Percentiles rank a stretch among this genome's conserved stretches.
phyloP scores from a whole-genome alignment of 1,140 invertebrate genomes.

The Brachystomella parvula region DNA sequence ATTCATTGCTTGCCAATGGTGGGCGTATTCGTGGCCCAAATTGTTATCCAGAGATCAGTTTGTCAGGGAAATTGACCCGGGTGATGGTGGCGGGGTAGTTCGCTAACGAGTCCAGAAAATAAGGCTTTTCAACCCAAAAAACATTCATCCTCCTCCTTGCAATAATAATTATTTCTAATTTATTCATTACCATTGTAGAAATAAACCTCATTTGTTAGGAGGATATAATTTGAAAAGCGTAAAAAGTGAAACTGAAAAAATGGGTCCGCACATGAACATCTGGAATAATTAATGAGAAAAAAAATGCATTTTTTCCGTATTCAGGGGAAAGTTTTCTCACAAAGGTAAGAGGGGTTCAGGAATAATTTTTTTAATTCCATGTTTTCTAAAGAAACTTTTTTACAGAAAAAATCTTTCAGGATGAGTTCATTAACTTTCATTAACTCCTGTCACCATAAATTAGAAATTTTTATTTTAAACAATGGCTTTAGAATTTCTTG shows the following conservation, averaged over 20 bases:
- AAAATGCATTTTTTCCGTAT: not conserved
- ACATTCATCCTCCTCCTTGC: not conserved
- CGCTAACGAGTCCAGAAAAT: not conserved
- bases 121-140: not conserved
- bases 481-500: not conserved
- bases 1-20: too few relatives aligned
- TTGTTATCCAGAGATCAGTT: not conserved
- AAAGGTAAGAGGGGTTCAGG: not conserved
- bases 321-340: not conserved
- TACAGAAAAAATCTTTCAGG: not conserved
- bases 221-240: not conserved
- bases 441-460: not conserved
- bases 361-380: not conserved
- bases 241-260: not conserved
- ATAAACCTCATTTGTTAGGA: not conserved
- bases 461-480: not conserved
- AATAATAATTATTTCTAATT: not conserved
- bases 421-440: not conserved
- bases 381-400: not conserved
- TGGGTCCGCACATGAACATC: not conserved
- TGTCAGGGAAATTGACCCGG: not conserved
- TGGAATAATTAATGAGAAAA: not conserved
- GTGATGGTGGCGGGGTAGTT: too few relatives aligned
- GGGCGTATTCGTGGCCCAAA: too few relatives aligned
- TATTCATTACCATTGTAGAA: constrained; percentile 3